A percentile compares a stretch with the other conserved stretches of the same genome.
Evolutionary conservation across 2,888 invertebrate species (phyloP).

Genomic region (Cosmorhoe ocellata): DNA sequence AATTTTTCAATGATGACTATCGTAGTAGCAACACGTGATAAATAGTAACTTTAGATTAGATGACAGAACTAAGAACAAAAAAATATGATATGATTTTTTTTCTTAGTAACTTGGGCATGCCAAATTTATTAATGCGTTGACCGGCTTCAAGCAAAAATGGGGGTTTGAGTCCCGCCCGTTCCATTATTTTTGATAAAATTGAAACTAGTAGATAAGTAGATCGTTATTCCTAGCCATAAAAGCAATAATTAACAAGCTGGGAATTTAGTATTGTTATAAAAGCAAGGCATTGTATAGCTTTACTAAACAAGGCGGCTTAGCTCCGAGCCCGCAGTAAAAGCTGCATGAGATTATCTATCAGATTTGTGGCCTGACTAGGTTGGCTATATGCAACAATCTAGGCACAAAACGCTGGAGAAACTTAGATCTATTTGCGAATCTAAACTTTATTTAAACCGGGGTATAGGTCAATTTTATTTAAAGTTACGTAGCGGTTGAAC

Average conservation of each 20-base stretch:
- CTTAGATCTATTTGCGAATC: slow-evolving; percentile 26
- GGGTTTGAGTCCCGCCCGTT: no score
- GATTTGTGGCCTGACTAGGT: slow-evolving; percentile 76
- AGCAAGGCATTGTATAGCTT: slow-evolving; percentile 56
- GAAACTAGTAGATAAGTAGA: no score
- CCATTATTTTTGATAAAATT: no score
- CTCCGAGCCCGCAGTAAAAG: slow-evolving; percentile 67
- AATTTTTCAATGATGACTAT: no score
- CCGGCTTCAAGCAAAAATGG: no score
- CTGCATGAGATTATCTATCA: slow-evolving; percentile 73
- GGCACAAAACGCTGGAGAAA: slow-evolving; percentile 11
- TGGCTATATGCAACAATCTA: slow-evolving; percentile 43
- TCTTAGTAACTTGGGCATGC: no score
- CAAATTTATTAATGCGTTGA: no score
- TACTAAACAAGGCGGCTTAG: slow-evolving; percentile 56
- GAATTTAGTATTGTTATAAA: slow-evolving; percentile 48
- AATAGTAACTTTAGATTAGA: no score
- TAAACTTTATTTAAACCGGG: slow-evolving; percentile 41
- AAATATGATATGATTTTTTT: no score
- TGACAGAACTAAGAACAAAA: no score
- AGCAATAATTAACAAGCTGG: slow-evolving; percentile 30
- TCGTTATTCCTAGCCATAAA: slow-evolving; percentile 21
- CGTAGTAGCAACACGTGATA: no score
- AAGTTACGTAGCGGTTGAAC: slow-evolving; percentile 32
- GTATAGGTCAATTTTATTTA: slow-evolving; percentile 49